phyloP scores from a whole-genome alignment of 2,113 vertebrate species.

The Cryptotis parvus region DNA sequence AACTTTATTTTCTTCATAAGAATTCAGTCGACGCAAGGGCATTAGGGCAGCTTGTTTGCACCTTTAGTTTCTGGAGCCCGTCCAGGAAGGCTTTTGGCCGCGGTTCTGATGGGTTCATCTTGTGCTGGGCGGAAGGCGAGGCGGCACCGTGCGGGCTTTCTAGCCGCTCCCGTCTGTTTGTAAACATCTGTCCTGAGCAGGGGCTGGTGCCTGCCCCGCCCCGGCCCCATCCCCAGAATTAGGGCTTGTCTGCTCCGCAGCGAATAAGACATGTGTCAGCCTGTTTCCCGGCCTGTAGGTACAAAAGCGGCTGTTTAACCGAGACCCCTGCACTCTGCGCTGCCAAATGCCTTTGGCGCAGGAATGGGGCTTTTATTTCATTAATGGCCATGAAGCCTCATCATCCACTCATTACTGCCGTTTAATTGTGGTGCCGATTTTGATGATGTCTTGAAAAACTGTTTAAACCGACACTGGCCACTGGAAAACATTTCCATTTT shows the following conservation, averaged over 20 bases:
- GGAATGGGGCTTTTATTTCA: slow-evolving; percentile 52
- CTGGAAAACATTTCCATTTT: slow-evolving; percentile 55
- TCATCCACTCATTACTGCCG: slow-evolving; percentile 61
- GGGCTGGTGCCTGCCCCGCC: background rate
- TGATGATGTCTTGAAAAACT: slow-evolving; percentile 72
- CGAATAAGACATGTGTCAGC: too few species aligned
- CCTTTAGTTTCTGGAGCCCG: slow-evolving; percentile 95
- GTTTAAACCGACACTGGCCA: slow-evolving; percentile 57
- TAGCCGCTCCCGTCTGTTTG: slow-evolving; percentile 91
- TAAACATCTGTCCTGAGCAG: slow-evolving; percentile 88
- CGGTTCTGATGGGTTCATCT: slow-evolving; percentile 88
- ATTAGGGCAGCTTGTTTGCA: slow-evolving; percentile 96
- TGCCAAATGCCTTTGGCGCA: slow-evolving; percentile 36
- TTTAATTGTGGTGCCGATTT: slow-evolving; percentile 71
- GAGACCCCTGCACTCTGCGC: slow-evolving; percentile 19
- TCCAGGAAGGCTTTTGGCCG: slow-evolving; percentile 91
- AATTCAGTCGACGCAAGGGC: slow-evolving; percentile 98
- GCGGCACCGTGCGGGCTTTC: slow-evolving; percentile 88
- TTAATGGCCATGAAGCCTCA: slow-evolving; percentile 58
- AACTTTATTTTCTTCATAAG: slow-evolving; percentile 99
- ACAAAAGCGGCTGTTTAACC: slow-evolving; percentile 68
- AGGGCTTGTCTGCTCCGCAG: too few species aligned
- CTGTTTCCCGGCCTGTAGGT: too few species aligned
- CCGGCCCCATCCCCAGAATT: slow-evolving; percentile 46
- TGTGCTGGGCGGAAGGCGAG: slow-evolving; percentile 88